phyloP scores from a whole-genome alignment of 2,797 vertebrate genomes.

The Enteromius viviparus region DNA sequence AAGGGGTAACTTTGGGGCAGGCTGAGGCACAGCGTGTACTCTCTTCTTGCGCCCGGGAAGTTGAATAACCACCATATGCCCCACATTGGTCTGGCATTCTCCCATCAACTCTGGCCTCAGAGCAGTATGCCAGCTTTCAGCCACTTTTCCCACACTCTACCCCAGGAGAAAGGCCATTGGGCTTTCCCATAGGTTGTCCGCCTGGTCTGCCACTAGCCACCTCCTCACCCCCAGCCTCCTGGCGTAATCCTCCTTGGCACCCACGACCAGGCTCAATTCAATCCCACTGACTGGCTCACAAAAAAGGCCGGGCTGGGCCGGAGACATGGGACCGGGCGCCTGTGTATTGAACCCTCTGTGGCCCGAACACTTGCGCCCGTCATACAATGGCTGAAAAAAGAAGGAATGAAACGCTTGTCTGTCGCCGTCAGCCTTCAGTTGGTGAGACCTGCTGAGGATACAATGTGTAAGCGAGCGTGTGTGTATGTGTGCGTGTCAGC shows the following conservation, averaged over 20 bases:
- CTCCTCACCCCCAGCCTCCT: slow-evolving; percentile 54
- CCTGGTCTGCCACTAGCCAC: slow-evolving; percentile 58
- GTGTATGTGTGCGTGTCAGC: slow-evolving; percentile 40
- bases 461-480: slow-evolving; percentile 37
- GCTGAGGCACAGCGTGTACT: slow-evolving; percentile 52
- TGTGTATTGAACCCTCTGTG: slow-evolving; percentile 49
- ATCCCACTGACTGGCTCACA: slow-evolving; percentile 56
- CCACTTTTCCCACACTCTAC: slow-evolving; percentile 63
- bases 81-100: slow-evolving; percentile 59
- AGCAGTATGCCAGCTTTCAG: slow-evolving; percentile 59
- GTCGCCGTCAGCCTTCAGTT: slow-evolving; percentile 47
- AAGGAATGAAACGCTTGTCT: slow-evolving; percentile 59
- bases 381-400: slow-evolving; percentile 57
- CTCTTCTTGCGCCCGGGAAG: slow-evolving; percentile 47
- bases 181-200: slow-evolving; percentile 62
- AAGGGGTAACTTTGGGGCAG: slow-evolving; percentile 50
- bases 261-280: slow-evolving; percentile 59
- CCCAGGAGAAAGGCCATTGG: slow-evolving; percentile 52
- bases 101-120: slow-evolving; percentile 54
- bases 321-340: slow-evolving; percentile 52
- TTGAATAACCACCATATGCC: slow-evolving; percentile 65
- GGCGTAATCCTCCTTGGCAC: slow-evolving; percentile 62
- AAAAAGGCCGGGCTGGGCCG: slow-evolving; percentile 51
- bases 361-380: slow-evolving; percentile 28
- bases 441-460: slow-evolving; percentile 37